Base-by-base conservation (phyloP, 2,113 vertebrate genomes). In the Gobio gobio region DNA sequence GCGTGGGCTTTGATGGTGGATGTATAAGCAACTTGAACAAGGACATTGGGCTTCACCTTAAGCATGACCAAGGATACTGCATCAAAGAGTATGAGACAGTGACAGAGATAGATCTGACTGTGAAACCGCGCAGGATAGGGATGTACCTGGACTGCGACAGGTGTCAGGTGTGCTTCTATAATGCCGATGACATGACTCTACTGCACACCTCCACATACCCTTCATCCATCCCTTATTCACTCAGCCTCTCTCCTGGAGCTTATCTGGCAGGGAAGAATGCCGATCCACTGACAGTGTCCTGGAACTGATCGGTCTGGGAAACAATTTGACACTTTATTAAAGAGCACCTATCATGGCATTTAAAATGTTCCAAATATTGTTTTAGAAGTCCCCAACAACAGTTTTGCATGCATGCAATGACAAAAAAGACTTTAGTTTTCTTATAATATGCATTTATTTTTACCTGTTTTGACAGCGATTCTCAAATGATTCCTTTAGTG, bases 61-160 rank as follows among this genome's bases (percentile, higher is more conserved):
- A 85, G 43, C 78, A 85, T 54, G 61, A 86, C 74, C 82, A 79
- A 24, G 86, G 89, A n/a, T 89, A 89, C 89, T 78, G 78, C 13
- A 40, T 89, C 63, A 85, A 64, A 70, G 82, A 86, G 40, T 75
- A 82, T 26, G 85, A 76, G 2, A 74, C 73, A 4, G 85, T 85
- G 85, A 85, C 59, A 3, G 82, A 86, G 5, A 84, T 88, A 16
- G 79, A 85, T 47, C 59, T 86, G 51, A 22, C 49, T 4, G 85
- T 78, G 45, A 86, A 76, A 26, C 89, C 86, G 4, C 64, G 26
- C 47, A 86, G 74, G 64, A 83, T 89, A 56, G 89, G 89, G n/a
- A 22, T 89, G 59, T 89, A 88, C 75, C 66, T 89, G 74, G 89
- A 89, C 85, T 89, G 89, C 33, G 89, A 89, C 58, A 47, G 81